Evolutionary conservation across 2,888 invertebrate genomes (phyloP), one percentile per base, ranked within the genome.

Genomic region (Synanthedon tipuliformis): DNA sequence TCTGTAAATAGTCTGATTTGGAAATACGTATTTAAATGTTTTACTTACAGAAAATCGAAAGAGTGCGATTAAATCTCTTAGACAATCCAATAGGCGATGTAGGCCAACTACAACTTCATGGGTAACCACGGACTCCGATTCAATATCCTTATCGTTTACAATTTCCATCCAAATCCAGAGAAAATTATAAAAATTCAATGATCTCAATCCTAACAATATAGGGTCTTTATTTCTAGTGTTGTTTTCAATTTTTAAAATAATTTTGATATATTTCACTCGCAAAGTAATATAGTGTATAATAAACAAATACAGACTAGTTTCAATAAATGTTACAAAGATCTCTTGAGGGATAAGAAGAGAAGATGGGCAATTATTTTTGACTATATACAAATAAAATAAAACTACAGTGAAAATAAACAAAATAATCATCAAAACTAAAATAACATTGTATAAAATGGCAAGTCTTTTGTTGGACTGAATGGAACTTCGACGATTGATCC

Each of bases 251-350:
- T 57, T 51, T 23, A 77, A 54, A 48, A 60, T 41, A 18, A 63
- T 56, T 52, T 77, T 77, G 0, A 77, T 59, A 53, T 71, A 68
- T 51, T 65, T 58, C 3, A 74, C 57, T 57, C 78, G 62, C 50
- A 60, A 55, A 16, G 51, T 59, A 41, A 79, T 56, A 23, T 71
- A 66, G 50, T 60, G 55, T 8, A 78, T 54, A 13, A 78, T 63
- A 4, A 61, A 57, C 34, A 63, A 66, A 15, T 64, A 56, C 40
- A 75, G 61, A 12, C 63, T 48, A 23, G 71, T 65, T 54, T 78
- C 73, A 12, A 66, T 56, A 15, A 1, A 13, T 7, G 7, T 45
- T 7, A 45, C 11, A 7, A 4, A 7, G n/a, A 45, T 5, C 15
- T n/a, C 7, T 3, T 45, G 45, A 13, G 11, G n/a, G 3, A 45